phyloP scores from a whole-genome alignment of 2,797 vertebrate species.

The Eremophila alpestris region DNA sequence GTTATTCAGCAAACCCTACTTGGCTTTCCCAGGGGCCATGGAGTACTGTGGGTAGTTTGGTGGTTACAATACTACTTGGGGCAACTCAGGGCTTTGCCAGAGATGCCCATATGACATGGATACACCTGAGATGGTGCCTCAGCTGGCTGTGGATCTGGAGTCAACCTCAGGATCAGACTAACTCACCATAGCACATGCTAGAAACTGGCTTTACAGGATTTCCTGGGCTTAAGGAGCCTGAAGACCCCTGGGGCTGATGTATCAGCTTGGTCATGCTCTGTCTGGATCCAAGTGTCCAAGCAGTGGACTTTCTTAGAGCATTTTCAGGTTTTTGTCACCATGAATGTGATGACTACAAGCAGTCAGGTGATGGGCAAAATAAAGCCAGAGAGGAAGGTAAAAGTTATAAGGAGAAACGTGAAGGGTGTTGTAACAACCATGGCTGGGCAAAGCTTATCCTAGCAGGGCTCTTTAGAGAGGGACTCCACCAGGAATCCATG shows the following conservation, averaged over 20 bases:
- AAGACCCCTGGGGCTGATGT: not conserved
- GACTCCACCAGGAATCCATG: not conserved
- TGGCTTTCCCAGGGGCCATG: not conserved
- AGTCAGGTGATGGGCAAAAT: not conserved
- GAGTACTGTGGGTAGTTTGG: not conserved
- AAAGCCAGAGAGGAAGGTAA: not conserved
- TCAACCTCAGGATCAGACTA: not conserved
- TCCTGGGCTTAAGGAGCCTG: not conserved
- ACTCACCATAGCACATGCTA: not conserved
- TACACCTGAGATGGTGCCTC: not conserved
- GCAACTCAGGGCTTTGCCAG: not conserved
- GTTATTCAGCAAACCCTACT: not conserved
- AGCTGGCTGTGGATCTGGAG: not conserved
- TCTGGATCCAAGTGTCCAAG: not conserved
- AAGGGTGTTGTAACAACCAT: not conserved
- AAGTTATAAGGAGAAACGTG: not conserved
- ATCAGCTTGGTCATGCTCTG: fast-evolving
- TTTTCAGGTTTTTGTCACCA: not conserved
- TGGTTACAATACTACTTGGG: not conserved
- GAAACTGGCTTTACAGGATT: not conserved
- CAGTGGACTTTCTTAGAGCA: not conserved
- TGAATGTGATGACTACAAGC: not conserved
- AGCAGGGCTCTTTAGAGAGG: not conserved
- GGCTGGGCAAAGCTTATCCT: not conserved
- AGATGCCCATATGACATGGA: not conserved